Percentiles rank a stretch among this genome's conserved stretches.
Conservation (phyloP, 2,797 vertebrate species). For the Dermochelys coriacea region DNA sequence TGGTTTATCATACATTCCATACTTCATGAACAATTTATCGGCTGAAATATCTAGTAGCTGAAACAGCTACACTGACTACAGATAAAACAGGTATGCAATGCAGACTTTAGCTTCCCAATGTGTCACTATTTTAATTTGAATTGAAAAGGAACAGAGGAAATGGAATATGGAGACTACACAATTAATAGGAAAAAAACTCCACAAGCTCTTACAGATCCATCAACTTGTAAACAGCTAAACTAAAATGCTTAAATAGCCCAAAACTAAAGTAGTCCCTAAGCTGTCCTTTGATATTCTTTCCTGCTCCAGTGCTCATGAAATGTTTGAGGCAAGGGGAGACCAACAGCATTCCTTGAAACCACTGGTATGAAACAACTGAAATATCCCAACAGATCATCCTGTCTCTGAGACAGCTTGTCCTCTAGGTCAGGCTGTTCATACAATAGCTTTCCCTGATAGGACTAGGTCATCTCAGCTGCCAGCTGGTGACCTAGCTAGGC, state of each 20-base stretch:
- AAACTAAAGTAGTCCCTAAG: constrained; percentile 80
- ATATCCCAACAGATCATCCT: constrained; percentile 83
- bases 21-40: constrained; percentile 27
- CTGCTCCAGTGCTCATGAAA: constrained; percentile 87
- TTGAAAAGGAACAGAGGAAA: constrained; percentile 19
- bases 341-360: constrained; percentile 90
- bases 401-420: constrained; percentile 75
- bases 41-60: background rate
- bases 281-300: constrained; percentile 84
- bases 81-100: background rate
- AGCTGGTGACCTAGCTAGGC: constrained; percentile 82
- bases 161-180: background rate
- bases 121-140: constrained; percentile 5
- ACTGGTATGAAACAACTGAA: constrained; percentile 84
- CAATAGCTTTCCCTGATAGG: constrained; percentile 47
- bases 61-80: background rate
- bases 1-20: constrained; percentile 14
- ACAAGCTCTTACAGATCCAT: constrained; percentile 16
- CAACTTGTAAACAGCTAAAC: constrained; percentile 83
- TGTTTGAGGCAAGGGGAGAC: constrained; percentile 80
- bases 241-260: constrained; percentile 39
- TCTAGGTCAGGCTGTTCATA: constrained; percentile 71
- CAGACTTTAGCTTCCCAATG: background rate
- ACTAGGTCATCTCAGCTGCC: constrained; percentile 72
- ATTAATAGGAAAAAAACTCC: background rate